phyloP scores from a whole-genome alignment of 2,113 vertebrate species.

The Nerophis lumbriciformis region DNA sequence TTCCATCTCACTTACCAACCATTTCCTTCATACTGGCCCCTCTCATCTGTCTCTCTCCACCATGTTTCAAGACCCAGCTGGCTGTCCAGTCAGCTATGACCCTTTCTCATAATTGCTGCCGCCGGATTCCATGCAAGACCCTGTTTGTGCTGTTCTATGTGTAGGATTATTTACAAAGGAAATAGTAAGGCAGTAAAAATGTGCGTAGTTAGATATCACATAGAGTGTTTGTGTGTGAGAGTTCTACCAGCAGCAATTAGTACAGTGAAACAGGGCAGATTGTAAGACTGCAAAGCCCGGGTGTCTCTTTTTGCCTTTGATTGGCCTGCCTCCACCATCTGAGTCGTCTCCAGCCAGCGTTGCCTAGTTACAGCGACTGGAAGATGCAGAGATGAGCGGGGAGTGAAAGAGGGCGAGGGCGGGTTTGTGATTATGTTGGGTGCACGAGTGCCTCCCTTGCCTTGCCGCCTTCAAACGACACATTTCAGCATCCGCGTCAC shows the following conservation, averaged over 20 bases:
- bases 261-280: constrained; percentile 14
- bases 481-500: neutral
- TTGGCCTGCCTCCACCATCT: constrained; percentile 44
- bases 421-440: constrained; percentile 26
- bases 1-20: no score
- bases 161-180: no score
- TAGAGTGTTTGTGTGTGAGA: neutral
- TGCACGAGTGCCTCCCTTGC: constrained; percentile 16
- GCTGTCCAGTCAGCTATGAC: no score
- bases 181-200: no score
- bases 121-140: no score
- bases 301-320: constrained; percentile 50
- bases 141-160: no score
- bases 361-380: constrained; percentile 62
- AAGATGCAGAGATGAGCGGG: constrained; percentile 42
- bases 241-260: constrained; percentile 11
- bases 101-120: no score
- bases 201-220: no score
- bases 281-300: constrained; percentile 13
- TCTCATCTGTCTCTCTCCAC: no score
- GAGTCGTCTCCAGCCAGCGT: constrained; percentile 54
- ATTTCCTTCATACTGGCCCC: no score
- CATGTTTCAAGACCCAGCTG: no score
- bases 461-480: constrained; percentile 1
- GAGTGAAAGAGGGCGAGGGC: constrained; percentile 20